These are phyloP conservation scores for Marasmarcha lunaedactyla DNA, from an alignment of 2,888 invertebrate genomes.

Conservation along the genomic window DNA sequence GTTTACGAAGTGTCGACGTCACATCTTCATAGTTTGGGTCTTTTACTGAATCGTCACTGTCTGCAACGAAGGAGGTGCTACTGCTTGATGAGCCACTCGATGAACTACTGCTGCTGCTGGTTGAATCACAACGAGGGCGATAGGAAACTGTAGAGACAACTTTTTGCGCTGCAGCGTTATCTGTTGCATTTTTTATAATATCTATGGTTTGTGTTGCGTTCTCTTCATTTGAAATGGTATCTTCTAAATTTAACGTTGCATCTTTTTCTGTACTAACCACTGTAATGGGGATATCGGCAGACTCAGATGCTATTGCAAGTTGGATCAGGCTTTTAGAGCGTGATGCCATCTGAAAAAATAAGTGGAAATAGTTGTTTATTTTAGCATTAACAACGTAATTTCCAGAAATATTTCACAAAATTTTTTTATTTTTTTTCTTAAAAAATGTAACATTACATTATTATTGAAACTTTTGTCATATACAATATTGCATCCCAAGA, in stretches of 20 bases:
- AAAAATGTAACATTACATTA: not conserved
- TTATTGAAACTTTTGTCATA: not conserved
- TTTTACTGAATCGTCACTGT: conserved; percentile 3
- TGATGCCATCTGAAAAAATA: not conserved
- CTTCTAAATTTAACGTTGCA: not conserved
- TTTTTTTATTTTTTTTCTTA: not conserved
- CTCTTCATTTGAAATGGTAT: not conserved
- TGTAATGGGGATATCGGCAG: not conserved
- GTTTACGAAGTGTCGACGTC: not conserved
- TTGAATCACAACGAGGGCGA: not conserved
- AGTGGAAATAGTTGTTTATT: not conserved
- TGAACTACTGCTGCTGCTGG: not conserved
- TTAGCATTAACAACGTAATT: not conserved
- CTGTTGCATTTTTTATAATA: not conserved
- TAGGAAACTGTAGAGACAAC: not conserved
- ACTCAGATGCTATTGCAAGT: not conserved
- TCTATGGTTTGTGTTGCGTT: not conserved
- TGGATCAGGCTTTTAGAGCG: not conserved
- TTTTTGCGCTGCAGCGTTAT: not conserved
- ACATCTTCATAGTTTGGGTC: conserved; percentile 1
- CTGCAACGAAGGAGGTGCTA: conserved; percentile 1
- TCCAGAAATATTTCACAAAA: not conserved
- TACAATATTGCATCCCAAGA: not conserved
- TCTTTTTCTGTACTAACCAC: not conserved
- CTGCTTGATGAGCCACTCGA: not conserved